These are phyloP conservation scores for Pipa parva DNA, from an alignment of 2,113 vertebrate species.

Conservation along the genomic window DNA sequence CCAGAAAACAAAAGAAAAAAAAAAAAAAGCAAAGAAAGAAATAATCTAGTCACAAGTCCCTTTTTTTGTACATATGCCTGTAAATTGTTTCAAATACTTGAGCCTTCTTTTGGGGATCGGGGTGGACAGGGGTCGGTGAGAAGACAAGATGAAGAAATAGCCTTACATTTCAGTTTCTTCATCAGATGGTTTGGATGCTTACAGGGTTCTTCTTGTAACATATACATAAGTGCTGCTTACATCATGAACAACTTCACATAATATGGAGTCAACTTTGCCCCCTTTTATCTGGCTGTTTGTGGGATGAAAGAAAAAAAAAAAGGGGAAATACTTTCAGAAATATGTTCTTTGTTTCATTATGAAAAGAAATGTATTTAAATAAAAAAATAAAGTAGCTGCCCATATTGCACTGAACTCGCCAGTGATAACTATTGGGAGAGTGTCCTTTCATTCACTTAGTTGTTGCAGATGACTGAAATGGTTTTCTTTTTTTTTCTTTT, in stretches of 20 bases:
- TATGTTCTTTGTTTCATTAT: slow-evolving; percentile 93
- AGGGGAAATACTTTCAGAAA: slow-evolving; percentile 78
- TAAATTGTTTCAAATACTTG: slow-evolving; percentile 99
- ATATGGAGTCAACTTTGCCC: slow-evolving; percentile 86
- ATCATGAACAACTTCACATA: slow-evolving; percentile 82
- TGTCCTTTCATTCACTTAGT: slow-evolving; percentile 86
- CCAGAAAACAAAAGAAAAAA: slow-evolving; percentile 71
- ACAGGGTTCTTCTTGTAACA: slow-evolving; percentile 98
- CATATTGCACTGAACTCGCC: slow-evolving; percentile 96
- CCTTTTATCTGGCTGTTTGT: slow-evolving; percentile 76
- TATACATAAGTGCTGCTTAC: slow-evolving; percentile 99
- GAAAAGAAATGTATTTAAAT: slow-evolving; percentile 75
- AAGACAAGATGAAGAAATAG: slow-evolving; percentile 98
- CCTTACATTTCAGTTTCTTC: slow-evolving; percentile 99
- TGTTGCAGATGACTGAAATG: slow-evolving; percentile 94
- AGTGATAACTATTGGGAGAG: slow-evolving; percentile 89
- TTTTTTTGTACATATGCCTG: slow-evolving; percentile 99
- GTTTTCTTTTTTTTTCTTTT: slow-evolving; percentile 53
- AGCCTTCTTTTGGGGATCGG: slow-evolving; percentile 84
- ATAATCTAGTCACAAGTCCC: slow-evolving; percentile 59
- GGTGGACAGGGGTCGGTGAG: slow-evolving; percentile 61
- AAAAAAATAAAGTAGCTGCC: slow-evolving; percentile 87
- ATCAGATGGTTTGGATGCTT: slow-evolving; percentile 89
- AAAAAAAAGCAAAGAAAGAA: slow-evolving; percentile 17
- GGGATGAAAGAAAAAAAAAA: slow-evolving; percentile 61